Percentiles rank a stretch among this genome's conserved stretches.
phyloP scores from a whole-genome alignment of 2,113 vertebrate species.

The Cottus gobio region DNA sequence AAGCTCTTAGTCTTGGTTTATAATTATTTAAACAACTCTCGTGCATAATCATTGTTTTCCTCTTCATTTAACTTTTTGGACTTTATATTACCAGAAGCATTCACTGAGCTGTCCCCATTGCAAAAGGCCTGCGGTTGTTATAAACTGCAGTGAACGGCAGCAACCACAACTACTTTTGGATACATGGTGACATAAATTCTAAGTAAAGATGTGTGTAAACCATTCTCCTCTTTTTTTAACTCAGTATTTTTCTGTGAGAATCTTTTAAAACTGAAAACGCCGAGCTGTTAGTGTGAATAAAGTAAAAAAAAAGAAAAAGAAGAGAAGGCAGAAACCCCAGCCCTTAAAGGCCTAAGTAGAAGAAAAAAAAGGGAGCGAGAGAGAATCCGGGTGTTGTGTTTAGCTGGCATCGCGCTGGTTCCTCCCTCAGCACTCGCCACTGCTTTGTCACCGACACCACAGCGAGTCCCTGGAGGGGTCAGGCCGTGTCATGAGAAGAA shows the following conservation, averaged over 20 bases:
- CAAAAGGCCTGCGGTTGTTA: not conserved
- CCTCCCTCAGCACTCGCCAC: constrained; percentile 41
- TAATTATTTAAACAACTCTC: not conserved
- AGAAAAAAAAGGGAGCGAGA: not conserved
- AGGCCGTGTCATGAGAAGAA: constrained; percentile 39
- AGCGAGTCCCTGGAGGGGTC: constrained; percentile 36
- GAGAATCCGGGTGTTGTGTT: constrained; percentile 29
- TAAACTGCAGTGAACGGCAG: not conserved
- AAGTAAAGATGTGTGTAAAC: not conserved
- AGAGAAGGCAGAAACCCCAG: not conserved
- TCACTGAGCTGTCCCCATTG: not conserved
- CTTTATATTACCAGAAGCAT: constrained; percentile 5
- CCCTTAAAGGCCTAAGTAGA: not conserved
- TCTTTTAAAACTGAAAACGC: constrained; percentile 12
- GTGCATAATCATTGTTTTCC: not conserved
- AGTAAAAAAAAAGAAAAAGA: not conserved
- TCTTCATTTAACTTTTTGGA: not conserved
- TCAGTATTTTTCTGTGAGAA: constrained; percentile 6
- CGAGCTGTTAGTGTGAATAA: not conserved
- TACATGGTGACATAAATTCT: not conserved
- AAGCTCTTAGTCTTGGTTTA: not conserved
- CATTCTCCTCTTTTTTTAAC: not conserved
- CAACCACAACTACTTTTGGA: constrained; percentile 20
- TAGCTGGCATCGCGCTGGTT: constrained; percentile 37
- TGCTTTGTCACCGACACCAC: constrained; percentile 64